Base-by-base conservation (phyloP, 2,797 vertebrate species). In the Naso thynnoides region DNA sequence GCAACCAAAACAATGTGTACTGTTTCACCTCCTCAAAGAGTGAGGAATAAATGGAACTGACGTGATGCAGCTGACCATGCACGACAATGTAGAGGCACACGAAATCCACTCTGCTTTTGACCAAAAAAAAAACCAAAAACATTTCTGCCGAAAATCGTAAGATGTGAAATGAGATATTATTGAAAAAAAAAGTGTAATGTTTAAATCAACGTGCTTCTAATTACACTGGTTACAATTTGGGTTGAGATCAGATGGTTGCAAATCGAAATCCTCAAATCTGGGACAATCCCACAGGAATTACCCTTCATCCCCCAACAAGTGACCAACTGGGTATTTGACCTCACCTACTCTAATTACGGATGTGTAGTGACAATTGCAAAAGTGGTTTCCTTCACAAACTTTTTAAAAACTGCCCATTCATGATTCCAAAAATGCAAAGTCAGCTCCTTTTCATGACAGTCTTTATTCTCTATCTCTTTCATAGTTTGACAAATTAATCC, bases 311-410 rank as follows among this genome's bases (percentile, higher is more conserved):
- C 24, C 81, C 66, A 48, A 54, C 56, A 73, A 75, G 38, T 73
- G 64, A 77, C 71, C 74, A 70, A 75, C 79, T 85, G 72, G 61
- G n/a, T 41, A 73, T 70, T 67, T 83, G 42, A 78, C 38, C 61
- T 70, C 63, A 58, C 47, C 54, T 41, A 57, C 39, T 80, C 31
- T 53, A 56, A 69, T 3, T 45, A 31, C 27, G 4, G 5, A 47
- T 60, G 23, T 54, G 54, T 6, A 33, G 48, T 61, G 47, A 76
- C 62, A 74, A 50, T 15, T 66, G 33, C 21, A 58, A 4, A 58
- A 73, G 15, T 38, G 31, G 18, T 56, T 66, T 61, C 50, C 52
- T 56, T 38, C 24, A 56, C 44, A 10, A 36, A 53, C 6, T 61
- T 38, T 3, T n/a, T n/a, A n/a, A 69, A 60, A 19, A 18, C 13